phyloP scores from a whole-genome alignment of 2,797 vertebrate species.

The Psittacula echo region DNA sequence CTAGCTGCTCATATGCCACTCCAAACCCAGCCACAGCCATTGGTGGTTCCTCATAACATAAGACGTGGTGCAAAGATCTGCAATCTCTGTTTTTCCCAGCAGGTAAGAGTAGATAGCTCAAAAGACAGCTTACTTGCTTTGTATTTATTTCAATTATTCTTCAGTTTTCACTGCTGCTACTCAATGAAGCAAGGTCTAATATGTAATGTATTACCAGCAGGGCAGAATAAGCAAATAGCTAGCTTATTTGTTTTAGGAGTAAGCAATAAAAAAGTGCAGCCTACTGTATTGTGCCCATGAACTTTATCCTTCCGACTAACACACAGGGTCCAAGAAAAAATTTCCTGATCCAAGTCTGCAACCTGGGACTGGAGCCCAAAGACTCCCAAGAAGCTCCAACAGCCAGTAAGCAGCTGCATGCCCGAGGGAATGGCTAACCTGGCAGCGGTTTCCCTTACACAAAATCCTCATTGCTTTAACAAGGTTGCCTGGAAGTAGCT shows the following conservation, averaged over 20 bases:
- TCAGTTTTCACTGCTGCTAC: neutral
- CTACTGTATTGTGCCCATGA: slow-evolving; percentile 63
- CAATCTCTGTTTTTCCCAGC: neutral
- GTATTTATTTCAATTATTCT: neutral
- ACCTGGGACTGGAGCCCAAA: slow-evolving; percentile 46
- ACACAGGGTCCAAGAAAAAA: slow-evolving; percentile 75
- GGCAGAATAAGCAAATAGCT: slow-evolving; percentile 31
- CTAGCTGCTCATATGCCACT: fast-evolving
- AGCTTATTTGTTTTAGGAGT: slow-evolving; percentile 42
- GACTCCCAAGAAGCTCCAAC: slow-evolving; percentile 65
- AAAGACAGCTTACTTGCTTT: neutral
- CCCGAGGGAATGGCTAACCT: slow-evolving; percentile 31
- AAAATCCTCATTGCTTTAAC: slow-evolving; percentile 54
- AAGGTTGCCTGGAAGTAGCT: slow-evolving; percentile 61
- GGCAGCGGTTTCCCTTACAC: slow-evolving; percentile 34
- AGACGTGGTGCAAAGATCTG: neutral
- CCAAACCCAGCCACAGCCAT: neutral
- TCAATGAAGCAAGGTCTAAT: slow-evolving; percentile 24
- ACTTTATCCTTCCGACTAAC: slow-evolving; percentile 66
- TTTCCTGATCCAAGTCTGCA: slow-evolving; percentile 50
- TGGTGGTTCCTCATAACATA: fast-evolving
- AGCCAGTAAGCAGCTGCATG: slow-evolving; percentile 15
- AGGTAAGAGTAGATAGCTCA: neutral
- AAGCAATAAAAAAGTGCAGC: slow-evolving; percentile 13
- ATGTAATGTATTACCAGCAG: slow-evolving; percentile 40